Conservation (phyloP, 2,797 vertebrate genomes). For the Thaleichthys pacificus region DNA sequence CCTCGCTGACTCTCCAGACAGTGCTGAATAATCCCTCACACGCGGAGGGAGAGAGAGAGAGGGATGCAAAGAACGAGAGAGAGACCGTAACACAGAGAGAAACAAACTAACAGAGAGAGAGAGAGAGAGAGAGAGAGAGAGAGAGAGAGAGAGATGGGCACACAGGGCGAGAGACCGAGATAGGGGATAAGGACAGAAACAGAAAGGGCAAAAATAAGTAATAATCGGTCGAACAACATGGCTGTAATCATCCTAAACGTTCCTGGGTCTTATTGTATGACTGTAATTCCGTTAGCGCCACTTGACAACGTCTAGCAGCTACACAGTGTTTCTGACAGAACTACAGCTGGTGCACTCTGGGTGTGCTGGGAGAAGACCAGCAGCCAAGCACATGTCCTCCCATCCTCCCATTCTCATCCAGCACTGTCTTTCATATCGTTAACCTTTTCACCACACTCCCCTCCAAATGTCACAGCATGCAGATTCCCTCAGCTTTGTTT, state of each 20-base stretch:
- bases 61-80: neutral
- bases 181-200: neutral
- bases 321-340: too few relatives aligned
- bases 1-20: neutral
- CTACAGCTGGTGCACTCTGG: neutral
- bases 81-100: neutral
- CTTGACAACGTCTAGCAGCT: too few relatives aligned
- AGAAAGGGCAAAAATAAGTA: neutral
- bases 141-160: neutral
- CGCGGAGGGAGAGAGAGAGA: neutral
- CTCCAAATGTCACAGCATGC: conserved; percentile 58
- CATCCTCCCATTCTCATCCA: conserved; percentile 7
- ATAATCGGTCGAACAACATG: too few relatives aligned
- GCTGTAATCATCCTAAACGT: too few relatives aligned
- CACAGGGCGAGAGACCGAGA: too few relatives aligned
- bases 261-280: too few relatives aligned
- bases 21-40: too few relatives aligned
- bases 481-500: conserved; percentile 23
- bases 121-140: neutral
- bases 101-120: neutral
- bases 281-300: too few relatives aligned
- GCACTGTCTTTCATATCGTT: conserved; percentile 57
- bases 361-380: conserved; percentile 17
- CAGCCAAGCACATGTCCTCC: conserved; percentile 9
- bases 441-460: conserved; percentile 63